A percentile compares a stretch with the other conserved stretches of the same genome.
phyloP scores from a whole-genome alignment of 2,797 vertebrate species.

The Paramormyrops hopkinsi region DNA sequence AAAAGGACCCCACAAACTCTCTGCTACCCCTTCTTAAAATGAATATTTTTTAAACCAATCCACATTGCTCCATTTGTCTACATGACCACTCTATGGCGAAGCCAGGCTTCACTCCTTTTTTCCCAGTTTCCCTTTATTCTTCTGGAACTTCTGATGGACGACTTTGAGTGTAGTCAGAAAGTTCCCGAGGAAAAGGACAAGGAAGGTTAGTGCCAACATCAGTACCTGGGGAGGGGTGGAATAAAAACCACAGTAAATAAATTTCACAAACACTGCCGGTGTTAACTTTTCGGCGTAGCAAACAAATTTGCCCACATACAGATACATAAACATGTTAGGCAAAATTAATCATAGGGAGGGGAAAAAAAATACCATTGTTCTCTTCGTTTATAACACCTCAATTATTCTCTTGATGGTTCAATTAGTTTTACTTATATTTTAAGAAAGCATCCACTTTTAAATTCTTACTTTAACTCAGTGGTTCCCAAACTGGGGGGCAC shows the following conservation, averaged over 20 bases:
- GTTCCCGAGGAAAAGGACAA: constrained; percentile 90
- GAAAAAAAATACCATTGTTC: background rate
- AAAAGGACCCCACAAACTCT: background rate
- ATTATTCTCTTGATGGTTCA: background rate
- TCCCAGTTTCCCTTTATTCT: constrained; percentile 69
- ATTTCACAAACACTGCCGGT: background rate
- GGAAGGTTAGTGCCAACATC: constrained; percentile 87
- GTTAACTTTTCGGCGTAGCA: background rate
- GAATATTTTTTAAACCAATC: background rate
- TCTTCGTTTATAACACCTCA: background rate
- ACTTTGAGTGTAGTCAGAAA: constrained; percentile 95
- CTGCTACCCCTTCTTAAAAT: background rate
- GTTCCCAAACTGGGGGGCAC: too few species aligned
- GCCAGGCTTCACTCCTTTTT: constrained; percentile 54
- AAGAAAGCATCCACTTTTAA: background rate
- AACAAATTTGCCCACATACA: background rate
- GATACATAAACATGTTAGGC: background rate
- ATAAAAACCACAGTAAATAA: background rate
- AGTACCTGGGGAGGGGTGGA: constrained; percentile 66
- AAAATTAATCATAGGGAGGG: background rate
- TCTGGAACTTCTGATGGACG: constrained; percentile 86
- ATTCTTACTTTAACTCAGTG: background rate
- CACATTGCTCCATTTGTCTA: background rate
- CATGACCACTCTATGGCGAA: background rate
- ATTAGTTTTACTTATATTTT: background rate